These are phyloP conservation scores for Nomada fucata DNA, from an alignment of 2,888 invertebrate genomes.

Conservation along the genomic window DNA sequence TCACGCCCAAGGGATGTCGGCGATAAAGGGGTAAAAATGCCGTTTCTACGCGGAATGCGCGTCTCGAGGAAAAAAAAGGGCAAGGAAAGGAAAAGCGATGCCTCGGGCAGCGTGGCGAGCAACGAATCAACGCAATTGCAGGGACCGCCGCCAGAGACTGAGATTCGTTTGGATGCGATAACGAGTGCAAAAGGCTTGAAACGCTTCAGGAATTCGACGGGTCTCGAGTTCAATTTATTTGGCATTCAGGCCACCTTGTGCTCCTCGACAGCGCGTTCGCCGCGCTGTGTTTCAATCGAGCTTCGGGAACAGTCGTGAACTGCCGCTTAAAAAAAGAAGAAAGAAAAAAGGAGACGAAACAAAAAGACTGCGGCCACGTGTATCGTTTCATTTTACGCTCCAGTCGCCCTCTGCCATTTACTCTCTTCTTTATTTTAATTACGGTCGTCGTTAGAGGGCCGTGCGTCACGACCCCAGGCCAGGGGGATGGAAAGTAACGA, in stretches of 20 bases:
- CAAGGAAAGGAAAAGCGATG: constrained; percentile 25
- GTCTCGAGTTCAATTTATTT: constrained; percentile 69
- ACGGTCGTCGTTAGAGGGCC: not conserved
- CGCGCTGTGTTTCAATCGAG: constrained; percentile 53
- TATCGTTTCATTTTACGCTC: not conserved
- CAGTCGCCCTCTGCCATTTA: not conserved
- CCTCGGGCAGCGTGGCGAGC: not conserved
- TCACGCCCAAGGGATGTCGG: constrained; percentile 17
- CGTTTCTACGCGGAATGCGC: constrained; percentile 10
- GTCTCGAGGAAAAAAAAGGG: not conserved
- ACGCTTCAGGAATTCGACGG: constrained; percentile 55
- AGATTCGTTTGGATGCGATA: constrained; percentile 42
- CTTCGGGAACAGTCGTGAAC: constrained; percentile 30
- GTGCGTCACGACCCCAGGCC: not conserved
- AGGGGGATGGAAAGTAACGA: constrained; percentile 1
- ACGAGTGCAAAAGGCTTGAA: constrained; percentile 54
- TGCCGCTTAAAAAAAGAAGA: constrained; percentile 19
- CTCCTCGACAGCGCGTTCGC: constrained; percentile 63
- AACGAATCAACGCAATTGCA: constrained; percentile 59
- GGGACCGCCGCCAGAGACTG: constrained; percentile 29
- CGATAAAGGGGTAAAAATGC: constrained; percentile 26
- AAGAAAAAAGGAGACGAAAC: too few relatives aligned
- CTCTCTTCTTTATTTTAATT: constrained; percentile 4
- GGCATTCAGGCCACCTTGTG: constrained; percentile 64
- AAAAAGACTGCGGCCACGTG: constrained; percentile 1